Percentiles rank a stretch among this genome's conserved stretches.
Evolutionary conservation across 2,113 vertebrate species (phyloP).

Genomic region (Diadophis punctatus): DNA sequence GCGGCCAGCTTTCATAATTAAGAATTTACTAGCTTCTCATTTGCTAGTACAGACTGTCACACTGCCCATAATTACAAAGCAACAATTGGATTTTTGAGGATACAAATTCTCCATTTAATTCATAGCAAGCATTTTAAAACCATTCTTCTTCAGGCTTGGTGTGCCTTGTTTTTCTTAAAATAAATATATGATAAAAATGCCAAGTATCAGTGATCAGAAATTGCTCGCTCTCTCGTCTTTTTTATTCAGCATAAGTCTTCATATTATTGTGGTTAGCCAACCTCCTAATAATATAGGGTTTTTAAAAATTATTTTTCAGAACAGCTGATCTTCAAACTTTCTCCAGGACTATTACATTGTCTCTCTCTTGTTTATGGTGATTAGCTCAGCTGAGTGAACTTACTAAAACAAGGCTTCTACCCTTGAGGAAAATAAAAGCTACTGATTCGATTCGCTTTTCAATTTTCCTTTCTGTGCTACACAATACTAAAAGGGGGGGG

Average conservation of each 20-base stretch:
- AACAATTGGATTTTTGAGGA: neutral
- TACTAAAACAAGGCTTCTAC: neutral
- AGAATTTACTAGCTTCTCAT: neutral
- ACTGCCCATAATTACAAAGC: neutral
- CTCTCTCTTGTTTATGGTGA: neutral
- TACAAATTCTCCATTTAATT: neutral
- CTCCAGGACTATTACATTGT: neutral
- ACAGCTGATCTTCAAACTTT: neutral
- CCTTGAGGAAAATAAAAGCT: neutral
- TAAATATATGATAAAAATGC: neutral
- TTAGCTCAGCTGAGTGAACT: neutral
- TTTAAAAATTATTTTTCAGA: neutral
- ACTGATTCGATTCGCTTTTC: neutral
- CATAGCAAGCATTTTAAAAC: neutral
- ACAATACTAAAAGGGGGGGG: neutral
- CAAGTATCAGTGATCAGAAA: neutral
- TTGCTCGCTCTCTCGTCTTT: neutral
- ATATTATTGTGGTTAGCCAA: neutral
- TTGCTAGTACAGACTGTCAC: neutral
- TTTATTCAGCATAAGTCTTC: neutral
- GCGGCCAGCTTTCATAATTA: neutral
- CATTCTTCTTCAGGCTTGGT: accelerated
- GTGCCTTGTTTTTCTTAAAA: neutral
- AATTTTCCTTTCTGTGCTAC: neutral
- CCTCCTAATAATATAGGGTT: neutral